Conservation (phyloP, 2,888 invertebrate genomes). For the Diplazon laetatorius region DNA sequence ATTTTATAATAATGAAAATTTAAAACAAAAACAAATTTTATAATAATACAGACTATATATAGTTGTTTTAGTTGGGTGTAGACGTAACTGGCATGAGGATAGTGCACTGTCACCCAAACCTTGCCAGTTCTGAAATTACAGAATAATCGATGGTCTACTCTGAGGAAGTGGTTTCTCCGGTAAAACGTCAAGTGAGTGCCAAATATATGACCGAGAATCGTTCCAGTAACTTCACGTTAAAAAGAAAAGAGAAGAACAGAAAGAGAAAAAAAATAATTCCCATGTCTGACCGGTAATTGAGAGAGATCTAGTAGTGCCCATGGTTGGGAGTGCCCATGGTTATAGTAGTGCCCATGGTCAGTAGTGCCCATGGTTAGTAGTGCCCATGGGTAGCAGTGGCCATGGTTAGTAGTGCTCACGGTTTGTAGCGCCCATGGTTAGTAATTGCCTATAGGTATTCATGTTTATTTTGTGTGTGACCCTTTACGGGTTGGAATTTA, state of each 20-base stretch:
- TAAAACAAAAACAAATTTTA: no score
- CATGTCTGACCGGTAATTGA: neutral
- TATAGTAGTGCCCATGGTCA: no score
- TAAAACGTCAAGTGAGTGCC: neutral
- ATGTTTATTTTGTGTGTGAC: no score
- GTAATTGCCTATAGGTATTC: no score
- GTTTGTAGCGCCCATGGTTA: no score
- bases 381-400: no score
- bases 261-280: neutral
- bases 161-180: neutral
- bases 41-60: no score
- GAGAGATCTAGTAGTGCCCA: neutral
- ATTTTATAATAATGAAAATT: no score
- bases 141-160: conserved; percentile 8
- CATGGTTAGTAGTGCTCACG: no score
- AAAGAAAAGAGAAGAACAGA: neutral
- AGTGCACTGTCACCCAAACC: neutral
- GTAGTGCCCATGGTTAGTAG: no score
- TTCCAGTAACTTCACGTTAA: neutral
- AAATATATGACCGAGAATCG: neutral
- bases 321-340: no score
- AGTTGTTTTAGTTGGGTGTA: neutral
- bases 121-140: neutral
- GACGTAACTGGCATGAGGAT: neutral
- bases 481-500: no score